These are phyloP conservation scores for Enteromius thamalakanensis DNA, from an alignment of 2,797 vertebrate species.

Conservation along the genomic window DNA sequence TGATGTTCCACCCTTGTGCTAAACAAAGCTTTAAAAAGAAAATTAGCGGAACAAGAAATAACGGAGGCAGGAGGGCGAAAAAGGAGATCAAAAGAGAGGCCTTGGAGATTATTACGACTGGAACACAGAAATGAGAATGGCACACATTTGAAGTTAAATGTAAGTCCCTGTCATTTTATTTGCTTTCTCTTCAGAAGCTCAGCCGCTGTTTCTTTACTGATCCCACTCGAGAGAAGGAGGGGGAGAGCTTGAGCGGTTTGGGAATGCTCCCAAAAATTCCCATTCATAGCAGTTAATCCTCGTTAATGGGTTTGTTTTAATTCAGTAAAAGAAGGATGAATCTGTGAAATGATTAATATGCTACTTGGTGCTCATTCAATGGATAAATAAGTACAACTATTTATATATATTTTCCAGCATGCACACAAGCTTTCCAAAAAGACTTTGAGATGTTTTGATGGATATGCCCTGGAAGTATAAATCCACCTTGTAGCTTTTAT, in stretches of 20 bases:
- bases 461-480: background rate
- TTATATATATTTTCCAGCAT: constrained; percentile 11
- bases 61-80: background rate
- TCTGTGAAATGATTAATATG: constrained; percentile 77
- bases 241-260: constrained; percentile 72
- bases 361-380: constrained; percentile 74
- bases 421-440: background rate
- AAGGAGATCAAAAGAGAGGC: constrained; percentile 26
- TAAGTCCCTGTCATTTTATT: constrained; percentile 59
- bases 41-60: background rate
- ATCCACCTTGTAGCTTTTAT: background rate
- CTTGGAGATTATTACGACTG: constrained; percentile 47
- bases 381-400: constrained; percentile 67
- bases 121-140: constrained; percentile 62
- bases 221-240: constrained; percentile 76
- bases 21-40: constrained; percentile 31
- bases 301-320: constrained; percentile 82
- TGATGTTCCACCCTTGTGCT: constrained; percentile 8
- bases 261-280: constrained; percentile 76
- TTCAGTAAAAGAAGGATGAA: constrained; percentile 77
- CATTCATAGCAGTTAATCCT: constrained; percentile 80
- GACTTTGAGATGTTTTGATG: background rate
- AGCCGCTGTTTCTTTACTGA: constrained; percentile 67
- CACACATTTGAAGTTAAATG: constrained; percentile 62
- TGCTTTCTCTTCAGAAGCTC: constrained; percentile 71